These are phyloP conservation scores for Trichopoda pennipes DNA, from an alignment of 2,888 invertebrate species.

Conservation along the genomic window DNA sequence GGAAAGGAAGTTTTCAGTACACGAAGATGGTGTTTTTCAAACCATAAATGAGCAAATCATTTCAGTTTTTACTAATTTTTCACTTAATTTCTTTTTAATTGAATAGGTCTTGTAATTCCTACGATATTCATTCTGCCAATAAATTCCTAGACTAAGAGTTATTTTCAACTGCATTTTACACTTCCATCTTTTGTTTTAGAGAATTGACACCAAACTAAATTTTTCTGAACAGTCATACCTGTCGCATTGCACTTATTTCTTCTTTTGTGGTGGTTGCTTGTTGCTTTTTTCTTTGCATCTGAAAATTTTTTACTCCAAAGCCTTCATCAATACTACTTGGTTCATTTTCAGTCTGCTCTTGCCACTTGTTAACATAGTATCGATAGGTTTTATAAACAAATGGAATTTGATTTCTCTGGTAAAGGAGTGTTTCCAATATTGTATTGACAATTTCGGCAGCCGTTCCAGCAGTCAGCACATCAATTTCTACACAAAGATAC, in stretches of 20 bases:
- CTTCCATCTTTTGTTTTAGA: no score
- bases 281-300: slow-evolving; percentile 74
- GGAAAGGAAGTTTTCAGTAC: no score
- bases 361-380: slow-evolving; percentile 76
- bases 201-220: no score
- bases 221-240: slow-evolving; percentile 74
- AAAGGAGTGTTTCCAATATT: slow-evolving; percentile 77
- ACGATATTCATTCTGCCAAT: no score
- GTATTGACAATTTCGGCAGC: slow-evolving; percentile 75
- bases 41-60: no score
- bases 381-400: slow-evolving; percentile 79
- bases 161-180: no score
- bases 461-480: slow-evolving; percentile 75
- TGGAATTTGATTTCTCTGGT: slow-evolving; percentile 79
- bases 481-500: slow-evolving; percentile 74
- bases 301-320: slow-evolving; percentile 69
- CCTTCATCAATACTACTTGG: neutral
- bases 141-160: no score
- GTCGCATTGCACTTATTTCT: slow-evolving; percentile 75
- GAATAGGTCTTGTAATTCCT: no score
- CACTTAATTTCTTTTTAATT: no score
- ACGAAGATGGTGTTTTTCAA: no score
- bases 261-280: slow-evolving; percentile 76
- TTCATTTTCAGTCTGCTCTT: slow-evolving; percentile 25
- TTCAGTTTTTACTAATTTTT: no score